These are phyloP conservation scores for Drosophila sproati DNA, from an alignment of 1,140 invertebrate species.

Conservation along the genomic window DNA sequence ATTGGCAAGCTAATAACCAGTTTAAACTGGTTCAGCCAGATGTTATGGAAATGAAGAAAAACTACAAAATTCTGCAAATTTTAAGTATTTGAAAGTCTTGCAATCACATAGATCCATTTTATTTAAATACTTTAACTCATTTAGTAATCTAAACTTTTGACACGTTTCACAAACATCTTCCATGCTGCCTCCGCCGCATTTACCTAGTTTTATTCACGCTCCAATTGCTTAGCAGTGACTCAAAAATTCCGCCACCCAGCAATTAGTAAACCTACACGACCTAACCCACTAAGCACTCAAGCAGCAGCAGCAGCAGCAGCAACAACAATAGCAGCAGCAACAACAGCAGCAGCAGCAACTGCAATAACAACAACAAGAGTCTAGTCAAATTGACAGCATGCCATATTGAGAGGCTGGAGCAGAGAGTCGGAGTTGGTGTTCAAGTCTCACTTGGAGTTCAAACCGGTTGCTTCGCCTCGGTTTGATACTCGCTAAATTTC, in stretches of 20 bases:
- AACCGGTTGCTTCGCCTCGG: conserved; percentile 61
- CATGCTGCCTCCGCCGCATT: conserved; percentile 3
- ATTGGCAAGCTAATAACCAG: no score
- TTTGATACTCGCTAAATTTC: conserved; percentile 53
- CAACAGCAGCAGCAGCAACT: conserved; percentile 10
- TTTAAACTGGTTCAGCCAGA: no score
- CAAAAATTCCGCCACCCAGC: conserved; percentile 73
- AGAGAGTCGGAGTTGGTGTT: background rate
- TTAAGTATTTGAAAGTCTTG: conserved; percentile 20
- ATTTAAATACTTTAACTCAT: conserved; percentile 63
- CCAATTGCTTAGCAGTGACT: conserved; percentile 72
- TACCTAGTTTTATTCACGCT: conserved; percentile 49
- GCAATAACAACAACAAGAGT: conserved; percentile 26
- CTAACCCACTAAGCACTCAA: conserved; percentile 75
- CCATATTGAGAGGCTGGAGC: conserved; percentile 20
- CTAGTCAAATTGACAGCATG: conserved; percentile 63
- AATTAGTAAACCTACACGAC: conserved; percentile 78
- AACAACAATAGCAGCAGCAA: background rate
- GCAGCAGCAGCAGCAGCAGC: conserved; percentile 35
- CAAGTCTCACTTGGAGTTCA: conserved; percentile 32
- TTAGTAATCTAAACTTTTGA: conserved; percentile 73
- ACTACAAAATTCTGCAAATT: background rate
- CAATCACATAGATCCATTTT: conserved; percentile 18
- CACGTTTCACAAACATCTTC: conserved; percentile 62
- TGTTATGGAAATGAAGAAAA: background rate